Percentiles rank a stretch among this genome's conserved stretches.
Conservation (phyloP, 1,140 invertebrate genomes). For the Listronotus bonariensis region DNA sequence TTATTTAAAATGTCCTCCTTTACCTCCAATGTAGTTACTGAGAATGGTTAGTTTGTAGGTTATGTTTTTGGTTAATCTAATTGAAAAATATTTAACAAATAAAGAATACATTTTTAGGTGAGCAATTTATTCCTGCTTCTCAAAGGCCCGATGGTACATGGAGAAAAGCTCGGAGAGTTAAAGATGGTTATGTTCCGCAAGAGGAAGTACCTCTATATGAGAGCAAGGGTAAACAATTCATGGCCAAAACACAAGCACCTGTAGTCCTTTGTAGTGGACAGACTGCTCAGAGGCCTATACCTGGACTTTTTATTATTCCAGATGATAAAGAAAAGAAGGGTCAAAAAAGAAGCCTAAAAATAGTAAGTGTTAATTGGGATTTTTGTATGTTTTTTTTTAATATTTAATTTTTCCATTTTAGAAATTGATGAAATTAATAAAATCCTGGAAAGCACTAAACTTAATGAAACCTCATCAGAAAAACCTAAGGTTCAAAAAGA, state of each 20-base stretch:
- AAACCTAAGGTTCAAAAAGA: slow-evolving; percentile 29
- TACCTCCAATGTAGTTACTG: slow-evolving; percentile 29
- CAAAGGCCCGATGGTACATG: slow-evolving; percentile 98
- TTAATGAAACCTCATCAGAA: slow-evolving; percentile 23
- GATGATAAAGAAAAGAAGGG: slow-evolving; percentile 68
- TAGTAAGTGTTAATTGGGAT: slow-evolving; percentile 28
- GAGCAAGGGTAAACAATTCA: slow-evolving; percentile 94
- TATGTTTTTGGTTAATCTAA: slow-evolving; percentile 1
- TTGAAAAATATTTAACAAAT: slow-evolving; percentile 9
- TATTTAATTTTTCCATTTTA: slow-evolving; percentile 20
- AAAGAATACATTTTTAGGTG: slow-evolving; percentile 59
- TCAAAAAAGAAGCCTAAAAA: slow-evolving; percentile 59
- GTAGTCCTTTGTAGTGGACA: slow-evolving; percentile 70
- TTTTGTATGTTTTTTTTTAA: not conserved
- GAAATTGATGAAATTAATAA: slow-evolving; percentile 46
- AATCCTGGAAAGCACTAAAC: slow-evolving; percentile 40
- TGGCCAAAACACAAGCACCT: slow-evolving; percentile 67
- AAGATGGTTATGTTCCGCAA: slow-evolving; percentile 97
- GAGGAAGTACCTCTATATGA: slow-evolving; percentile 96
- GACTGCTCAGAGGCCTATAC: slow-evolving; percentile 63
- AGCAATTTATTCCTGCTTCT: slow-evolving; percentile 89
- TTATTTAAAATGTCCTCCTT: slow-evolving; percentile 30
- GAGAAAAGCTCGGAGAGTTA: slow-evolving; percentile 92
- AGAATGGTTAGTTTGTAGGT: slow-evolving; percentile 33
- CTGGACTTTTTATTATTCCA: slow-evolving; percentile 63